These are phyloP conservation scores for Drosophila buzzatii DNA, from an alignment of 2,888 invertebrate genomes.

Conservation along the genomic window DNA sequence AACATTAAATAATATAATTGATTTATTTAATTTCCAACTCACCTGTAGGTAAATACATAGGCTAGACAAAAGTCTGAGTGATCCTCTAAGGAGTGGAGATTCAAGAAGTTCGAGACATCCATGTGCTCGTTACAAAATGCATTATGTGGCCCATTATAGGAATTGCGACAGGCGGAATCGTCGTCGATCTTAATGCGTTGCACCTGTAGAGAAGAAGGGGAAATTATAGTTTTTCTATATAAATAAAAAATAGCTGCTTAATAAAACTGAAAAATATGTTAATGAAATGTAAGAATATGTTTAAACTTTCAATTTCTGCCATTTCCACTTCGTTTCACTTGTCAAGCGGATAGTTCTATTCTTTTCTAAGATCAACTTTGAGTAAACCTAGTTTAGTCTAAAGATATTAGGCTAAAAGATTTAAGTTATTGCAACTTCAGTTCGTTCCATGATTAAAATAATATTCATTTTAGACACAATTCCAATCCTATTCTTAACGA, in stretches of 20 bases:
- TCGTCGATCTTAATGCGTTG: constrained; percentile 93
- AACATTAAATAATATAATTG: neutral
- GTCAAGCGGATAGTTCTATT: neutral
- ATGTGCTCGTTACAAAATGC: constrained; percentile 98
- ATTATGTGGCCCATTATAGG: constrained; percentile 90
- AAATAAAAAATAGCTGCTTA: no score
- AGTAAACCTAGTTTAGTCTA: no score
- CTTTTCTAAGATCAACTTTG: neutral
- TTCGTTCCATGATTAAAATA: no score
- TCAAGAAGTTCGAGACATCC: constrained; percentile 99
- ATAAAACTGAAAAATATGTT: no score
- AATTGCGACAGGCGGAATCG: constrained; percentile 90
- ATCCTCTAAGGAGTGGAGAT: constrained; percentile 98
- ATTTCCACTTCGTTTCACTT: neutral
- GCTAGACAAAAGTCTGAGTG: constrained; percentile 99
- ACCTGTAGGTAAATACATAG: constrained; percentile 97
- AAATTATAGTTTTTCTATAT: neutral
- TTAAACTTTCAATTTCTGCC: neutral
- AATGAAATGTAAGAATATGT: neutral
- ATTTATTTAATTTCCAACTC: constrained; percentile 49
- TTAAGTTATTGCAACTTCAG: no score
- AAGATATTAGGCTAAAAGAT: no score
- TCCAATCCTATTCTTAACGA: no score
- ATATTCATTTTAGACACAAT: no score
- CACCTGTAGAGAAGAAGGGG: constrained; percentile 57